Conservation (phyloP, 2,888 invertebrate genomes). For the Cryptus armator region DNA sequence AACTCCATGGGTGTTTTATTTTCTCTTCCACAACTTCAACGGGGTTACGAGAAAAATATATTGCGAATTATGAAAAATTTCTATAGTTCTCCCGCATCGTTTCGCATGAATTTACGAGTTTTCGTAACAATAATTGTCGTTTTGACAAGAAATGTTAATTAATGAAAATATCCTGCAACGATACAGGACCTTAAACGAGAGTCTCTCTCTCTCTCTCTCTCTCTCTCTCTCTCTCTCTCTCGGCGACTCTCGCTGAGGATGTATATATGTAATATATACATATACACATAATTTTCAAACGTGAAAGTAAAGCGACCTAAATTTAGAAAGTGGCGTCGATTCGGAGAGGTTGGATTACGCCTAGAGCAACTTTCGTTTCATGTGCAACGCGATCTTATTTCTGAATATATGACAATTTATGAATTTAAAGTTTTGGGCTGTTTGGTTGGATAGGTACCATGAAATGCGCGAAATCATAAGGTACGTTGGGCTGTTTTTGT, state of each 20-base stretch:
- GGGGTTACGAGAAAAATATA: conserved; percentile 73
- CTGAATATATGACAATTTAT: conserved; percentile 9
- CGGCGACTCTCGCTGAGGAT: background rate
- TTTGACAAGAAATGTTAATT: conserved; percentile 12
- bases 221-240: background rate
- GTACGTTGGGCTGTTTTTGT: background rate
- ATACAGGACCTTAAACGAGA: background rate
- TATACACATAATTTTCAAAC: conserved; percentile 72
- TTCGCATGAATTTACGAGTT: background rate
- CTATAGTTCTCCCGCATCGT: background rate
- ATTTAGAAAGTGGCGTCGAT: conserved; percentile 80
- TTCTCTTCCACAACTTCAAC: conserved; percentile 75
- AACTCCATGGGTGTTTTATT: conserved; percentile 25
- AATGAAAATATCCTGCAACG: background rate
- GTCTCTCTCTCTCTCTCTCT: background rate
- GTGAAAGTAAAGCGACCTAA: conserved; percentile 80
- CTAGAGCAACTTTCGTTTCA: conserved; percentile 75
- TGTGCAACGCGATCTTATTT: conserved; percentile 27
- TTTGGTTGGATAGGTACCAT: background rate
- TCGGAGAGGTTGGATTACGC: conserved; percentile 55
- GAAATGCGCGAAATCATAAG: background rate
- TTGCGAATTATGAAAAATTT: conserved; percentile 74
- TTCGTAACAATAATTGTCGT: background rate
- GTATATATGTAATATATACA: too few relatives aligned
- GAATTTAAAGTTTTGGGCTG: background rate